phyloP scores from a whole-genome alignment of 2,888 invertebrate genomes.

The Drosophila pseudotalamancana region DNA sequence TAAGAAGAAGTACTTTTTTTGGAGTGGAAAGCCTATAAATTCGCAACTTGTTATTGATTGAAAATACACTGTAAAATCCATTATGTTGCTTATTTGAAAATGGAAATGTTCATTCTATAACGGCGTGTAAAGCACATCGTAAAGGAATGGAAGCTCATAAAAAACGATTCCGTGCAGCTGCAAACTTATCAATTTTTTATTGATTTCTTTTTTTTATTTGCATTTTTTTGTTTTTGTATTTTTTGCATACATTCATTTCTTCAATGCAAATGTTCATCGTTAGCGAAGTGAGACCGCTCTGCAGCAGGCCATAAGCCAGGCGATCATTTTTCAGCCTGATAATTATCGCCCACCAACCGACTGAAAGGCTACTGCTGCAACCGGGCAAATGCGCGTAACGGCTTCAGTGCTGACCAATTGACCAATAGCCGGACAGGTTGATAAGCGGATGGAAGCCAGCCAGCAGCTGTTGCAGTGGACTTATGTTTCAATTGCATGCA shows the following conservation, averaged over 20 bases:
- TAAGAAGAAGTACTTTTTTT: background rate
- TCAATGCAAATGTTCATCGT: conserved; percentile 67
- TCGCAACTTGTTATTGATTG: no score
- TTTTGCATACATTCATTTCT: conserved; percentile 9
- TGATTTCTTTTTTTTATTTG: conserved; percentile 33
- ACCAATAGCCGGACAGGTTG: conserved; percentile 63
- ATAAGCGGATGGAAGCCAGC: conserved; percentile 53
- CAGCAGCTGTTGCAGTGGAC: conserved; percentile 32
- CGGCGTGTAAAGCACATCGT: conserved; percentile 26
- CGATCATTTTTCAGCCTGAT: conserved; percentile 73
- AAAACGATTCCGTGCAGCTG: conserved; percentile 47
- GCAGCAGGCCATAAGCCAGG: conserved; percentile 42
- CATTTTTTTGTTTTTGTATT: conserved; percentile 1
- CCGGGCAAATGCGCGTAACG: conserved; percentile 36
- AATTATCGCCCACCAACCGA: conserved; percentile 70
- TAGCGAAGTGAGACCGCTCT: conserved; percentile 57
- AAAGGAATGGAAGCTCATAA: conserved; percentile 33
- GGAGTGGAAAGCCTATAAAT: background rate
- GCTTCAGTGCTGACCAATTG: conserved; percentile 59
- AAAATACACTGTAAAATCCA: no score
- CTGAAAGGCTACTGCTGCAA: conserved; percentile 39
- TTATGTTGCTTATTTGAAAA: conserved; percentile 4
- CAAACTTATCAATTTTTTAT: conserved; percentile 33
- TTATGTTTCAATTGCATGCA: conserved; percentile 78
- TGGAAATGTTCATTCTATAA: background rate